Evolutionary conservation across 1,140 invertebrate genomes (phyloP).

Genomic region (Aphidius gifuensis): DNA sequence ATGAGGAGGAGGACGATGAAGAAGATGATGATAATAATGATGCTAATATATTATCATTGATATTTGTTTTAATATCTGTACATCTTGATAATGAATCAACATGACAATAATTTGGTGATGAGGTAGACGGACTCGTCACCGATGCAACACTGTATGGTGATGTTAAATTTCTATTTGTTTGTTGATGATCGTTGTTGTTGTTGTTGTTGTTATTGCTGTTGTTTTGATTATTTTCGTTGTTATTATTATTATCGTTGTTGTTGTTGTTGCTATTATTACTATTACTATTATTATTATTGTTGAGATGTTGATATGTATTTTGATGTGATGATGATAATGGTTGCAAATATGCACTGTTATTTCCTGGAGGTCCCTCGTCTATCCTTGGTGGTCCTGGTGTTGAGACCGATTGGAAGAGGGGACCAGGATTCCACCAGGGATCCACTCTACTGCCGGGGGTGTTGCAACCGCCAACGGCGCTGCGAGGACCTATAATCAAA

Average conservation of each 20-base stretch:
- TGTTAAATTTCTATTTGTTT: conserved; percentile 26
- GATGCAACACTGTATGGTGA: conserved; percentile 24
- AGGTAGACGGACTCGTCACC: conserved; percentile 31
- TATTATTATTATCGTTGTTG: conserved; percentile 21
- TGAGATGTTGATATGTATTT: conserved; percentile 22
- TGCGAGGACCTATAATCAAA: conserved; percentile 48
- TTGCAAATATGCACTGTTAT: conserved; percentile 23
- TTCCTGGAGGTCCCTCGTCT: conserved; percentile 41
- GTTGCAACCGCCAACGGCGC: conserved; percentile 53
- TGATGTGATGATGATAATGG: conserved; percentile 9
- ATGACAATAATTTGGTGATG: conserved; percentile 35
- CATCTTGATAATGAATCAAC: conserved; percentile 31
- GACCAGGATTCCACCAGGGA: conserved; percentile 49
- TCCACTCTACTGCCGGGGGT: conserved; percentile 51
- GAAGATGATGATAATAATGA: conserved; percentile 7
- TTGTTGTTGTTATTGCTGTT: conserved; percentile 20
- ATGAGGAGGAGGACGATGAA: conserved; percentile 13
- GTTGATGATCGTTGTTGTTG: conserved; percentile 20
- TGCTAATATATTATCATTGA: neutral
- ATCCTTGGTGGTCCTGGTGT: conserved; percentile 42
- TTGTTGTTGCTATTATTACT: conserved; percentile 25
- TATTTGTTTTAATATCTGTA: conserved; percentile 25
- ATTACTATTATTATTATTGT: conserved; percentile 20
- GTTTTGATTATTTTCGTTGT: conserved; percentile 20
- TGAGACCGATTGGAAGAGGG: conserved; percentile 40